A percentile compares a stretch with the other conserved stretches of the same genome.
Evolutionary conservation across 2,113 vertebrate species (phyloP).

Genomic region (rat (Rattus norvegicus)): GRCr8 NC_086023.1:145522001-145522500

Average conservation of each 20-base stretch:
- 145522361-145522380: not conserved
- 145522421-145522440: not conserved
- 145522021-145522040: slow-evolving; percentile 21
- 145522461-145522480: not conserved
- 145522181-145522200: too few relatives aligned
- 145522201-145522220: not conserved
- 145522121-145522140: not conserved
- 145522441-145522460: not conserved
- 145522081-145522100: slow-evolving; percentile 38
- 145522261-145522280: not conserved
- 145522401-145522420: not conserved
- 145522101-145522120: not conserved
- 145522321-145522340: not conserved
- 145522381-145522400: too few relatives aligned
- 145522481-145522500: not conserved
- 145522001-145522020: not conserved
- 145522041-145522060: not conserved
- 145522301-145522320: not conserved
- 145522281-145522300: not conserved
- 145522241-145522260: not conserved
- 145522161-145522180: not conserved
- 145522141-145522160: not conserved
- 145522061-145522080: not conserved
- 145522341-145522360: not conserved
- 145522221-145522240: not conserved